These are phyloP conservation scores for Datnioides undecimradiatus DNA, from an alignment of 2,113 vertebrate species.

Conservation along the genomic window DNA sequence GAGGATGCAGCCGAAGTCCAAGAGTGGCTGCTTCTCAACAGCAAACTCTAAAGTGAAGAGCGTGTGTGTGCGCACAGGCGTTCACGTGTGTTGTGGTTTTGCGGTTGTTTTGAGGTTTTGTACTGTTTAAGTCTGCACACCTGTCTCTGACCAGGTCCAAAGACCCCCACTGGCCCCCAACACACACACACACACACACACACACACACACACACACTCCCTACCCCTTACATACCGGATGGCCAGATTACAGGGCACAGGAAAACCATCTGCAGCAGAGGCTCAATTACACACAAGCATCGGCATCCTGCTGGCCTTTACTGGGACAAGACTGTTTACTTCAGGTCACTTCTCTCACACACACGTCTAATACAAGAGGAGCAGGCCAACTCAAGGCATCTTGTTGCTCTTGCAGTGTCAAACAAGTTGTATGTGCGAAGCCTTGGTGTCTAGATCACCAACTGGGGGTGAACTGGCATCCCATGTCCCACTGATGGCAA, in stretches of 20 bases:
- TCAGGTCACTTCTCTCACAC: conserved; percentile 51
- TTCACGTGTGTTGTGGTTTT: conserved; percentile 26
- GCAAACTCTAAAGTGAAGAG: conserved; percentile 12
- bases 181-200: conserved; percentile 36
- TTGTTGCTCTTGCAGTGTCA: conserved; percentile 1
- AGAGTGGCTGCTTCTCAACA: conserved; percentile 27
- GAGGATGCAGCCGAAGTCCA: conserved; percentile 19
- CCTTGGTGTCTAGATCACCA: background rate
- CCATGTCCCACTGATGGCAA: conserved; percentile 14
- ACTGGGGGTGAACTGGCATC: background rate
- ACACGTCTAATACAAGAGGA: conserved; percentile 33
- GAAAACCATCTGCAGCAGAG: conserved; percentile 80
- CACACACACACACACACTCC: conserved; percentile 31
- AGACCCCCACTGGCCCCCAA: conserved; percentile 55
- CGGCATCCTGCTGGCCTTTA: conserved; percentile 79
- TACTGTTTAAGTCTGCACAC: conserved; percentile 73
- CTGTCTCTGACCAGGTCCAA: conserved; percentile 74
- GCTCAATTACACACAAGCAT: conserved; percentile 82
- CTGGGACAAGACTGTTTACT: conserved; percentile 72
- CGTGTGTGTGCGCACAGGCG: background rate
- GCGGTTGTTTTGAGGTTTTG: conserved; percentile 64
- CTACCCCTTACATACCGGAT: conserved; percentile 70
- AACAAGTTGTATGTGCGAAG: background rate
- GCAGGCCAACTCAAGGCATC: background rate
- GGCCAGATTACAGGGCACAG: conserved; percentile 80